Base-by-base conservation (phyloP, 2,797 vertebrate genomes). In the Clarias platycephalus region DNA sequence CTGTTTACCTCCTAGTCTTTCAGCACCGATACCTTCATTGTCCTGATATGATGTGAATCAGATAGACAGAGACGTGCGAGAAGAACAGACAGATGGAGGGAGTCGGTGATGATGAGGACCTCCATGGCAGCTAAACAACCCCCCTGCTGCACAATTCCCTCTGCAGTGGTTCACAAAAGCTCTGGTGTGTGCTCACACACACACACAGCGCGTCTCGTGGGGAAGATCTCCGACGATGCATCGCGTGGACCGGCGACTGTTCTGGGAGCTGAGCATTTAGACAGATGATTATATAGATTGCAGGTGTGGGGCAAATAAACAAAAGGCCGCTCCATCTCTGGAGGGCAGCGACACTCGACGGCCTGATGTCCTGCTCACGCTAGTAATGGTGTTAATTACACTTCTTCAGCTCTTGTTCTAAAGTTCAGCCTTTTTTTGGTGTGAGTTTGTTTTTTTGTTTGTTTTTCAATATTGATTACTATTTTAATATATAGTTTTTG, bases 251-350 rank as follows among this genome's bases (percentile, higher is more conserved):
- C 26, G 83, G 76, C 77, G 86, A 87, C 71, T 64, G 62, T 86
- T 79, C 82, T 84, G 88, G 91, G 90, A 91, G 86, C 66, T 44
- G 92, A 91, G 77, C 88, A 1, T 88, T 89, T 87, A 88, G 87
- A 80, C 86, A 87, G 85, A 88, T 88, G 93, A 95, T 93, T 94
- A 94, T 92, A 91, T 86, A 71, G 90, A 80, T 88, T 90, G 89
- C 83, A 87, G 86, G 88, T 88, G 84, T 88, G 91, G 92, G 91
- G 91, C 93, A 94, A 92, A 93, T 92, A 94, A 93, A 95, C 92
- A 91, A 89, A 93, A 63, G 84, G 83, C 88, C 85, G 84, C 79
- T 83, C 74, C 18, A 78, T 84, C 87, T 91, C 93, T 86, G 83
- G 85, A 89, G 87, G 81, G 80, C 37, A 16, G 85, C 85, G 81